phyloP scores from a whole-genome alignment of 2,113 vertebrate genomes.

The Oncorhynchus mykiss region DNA sequence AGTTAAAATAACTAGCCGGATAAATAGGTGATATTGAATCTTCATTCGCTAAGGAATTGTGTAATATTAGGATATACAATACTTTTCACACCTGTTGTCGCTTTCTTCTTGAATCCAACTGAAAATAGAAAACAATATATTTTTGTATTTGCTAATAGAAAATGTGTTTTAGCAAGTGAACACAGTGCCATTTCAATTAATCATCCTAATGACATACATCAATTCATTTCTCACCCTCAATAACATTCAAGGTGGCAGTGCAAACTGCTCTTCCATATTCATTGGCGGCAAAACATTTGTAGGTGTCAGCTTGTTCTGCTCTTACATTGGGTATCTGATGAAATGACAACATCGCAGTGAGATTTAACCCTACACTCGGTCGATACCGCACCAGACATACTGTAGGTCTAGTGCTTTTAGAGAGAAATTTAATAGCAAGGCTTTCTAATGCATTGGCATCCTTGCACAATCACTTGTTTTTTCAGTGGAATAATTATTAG shows the following conservation, averaged over 20 bases:
- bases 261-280: slow-evolving; percentile 79
- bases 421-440: not conserved
- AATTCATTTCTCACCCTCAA: slow-evolving; percentile 72
- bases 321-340: slow-evolving; percentile 75
- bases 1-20: not conserved
- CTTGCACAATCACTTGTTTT: no score
- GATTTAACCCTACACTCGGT: not conserved
- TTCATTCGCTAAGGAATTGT: no score
- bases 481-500: not conserved
- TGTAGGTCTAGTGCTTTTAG: not conserved
- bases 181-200: not conserved
- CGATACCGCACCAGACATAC: not conserved
- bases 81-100: slow-evolving; percentile 45
- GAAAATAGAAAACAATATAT: slow-evolving; percentile 20
- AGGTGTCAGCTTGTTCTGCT: slow-evolving; percentile 74
- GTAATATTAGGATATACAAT: not conserved
- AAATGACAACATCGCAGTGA: not conserved
- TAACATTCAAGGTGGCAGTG: slow-evolving; percentile 75
- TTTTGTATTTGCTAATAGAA: not conserved
- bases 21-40: not conserved
- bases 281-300: slow-evolving; percentile 82
- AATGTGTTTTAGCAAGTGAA: not conserved
- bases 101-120: slow-evolving; percentile 79
- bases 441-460: no score
- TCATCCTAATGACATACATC: not conserved